Evolutionary conservation across 2,888 invertebrate species (phyloP).

Genomic region (Cyrtodaria siliqua): DNA sequence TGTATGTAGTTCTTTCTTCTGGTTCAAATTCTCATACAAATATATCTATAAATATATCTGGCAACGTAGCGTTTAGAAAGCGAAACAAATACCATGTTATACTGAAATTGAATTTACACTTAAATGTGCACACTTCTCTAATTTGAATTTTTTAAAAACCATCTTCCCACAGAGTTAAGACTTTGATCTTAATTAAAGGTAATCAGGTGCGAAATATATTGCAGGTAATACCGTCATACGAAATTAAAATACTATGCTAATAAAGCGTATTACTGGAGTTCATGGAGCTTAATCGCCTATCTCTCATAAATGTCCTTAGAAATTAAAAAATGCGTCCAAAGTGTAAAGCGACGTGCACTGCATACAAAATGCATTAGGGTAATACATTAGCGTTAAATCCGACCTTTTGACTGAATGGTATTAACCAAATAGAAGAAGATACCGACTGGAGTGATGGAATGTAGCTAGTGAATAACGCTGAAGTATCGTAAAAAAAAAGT

Average conservation of each 20-base stretch:
- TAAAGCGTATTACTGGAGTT: not conserved
- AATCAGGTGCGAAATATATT: slow-evolving; percentile 29
- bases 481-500: no score
- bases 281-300: not conserved
- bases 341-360: slow-evolving; percentile 5
- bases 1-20: no score
- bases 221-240: slow-evolving; percentile 26
- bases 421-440: no score
- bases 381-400: slow-evolving; percentile 1
- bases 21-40: no score
- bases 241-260: slow-evolving; percentile 25
- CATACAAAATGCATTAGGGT: slow-evolving; percentile 1
- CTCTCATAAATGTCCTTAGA: slow-evolving; percentile 5
- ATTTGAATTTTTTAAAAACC: slow-evolving; percentile 16
- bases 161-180: slow-evolving; percentile 23
- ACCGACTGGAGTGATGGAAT: no score
- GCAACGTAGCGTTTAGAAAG: no score
- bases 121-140: slow-evolving; percentile 12
- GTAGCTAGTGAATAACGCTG: no score
- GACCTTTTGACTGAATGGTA: no score
- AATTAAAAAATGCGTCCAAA: slow-evolving; percentile 10
- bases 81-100: no score
- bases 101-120: no score
- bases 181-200: slow-evolving; percentile 30
- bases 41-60: no score